phyloP scores from a whole-genome alignment of 2,797 vertebrate species.

The Crypturellus tataupa region DNA sequence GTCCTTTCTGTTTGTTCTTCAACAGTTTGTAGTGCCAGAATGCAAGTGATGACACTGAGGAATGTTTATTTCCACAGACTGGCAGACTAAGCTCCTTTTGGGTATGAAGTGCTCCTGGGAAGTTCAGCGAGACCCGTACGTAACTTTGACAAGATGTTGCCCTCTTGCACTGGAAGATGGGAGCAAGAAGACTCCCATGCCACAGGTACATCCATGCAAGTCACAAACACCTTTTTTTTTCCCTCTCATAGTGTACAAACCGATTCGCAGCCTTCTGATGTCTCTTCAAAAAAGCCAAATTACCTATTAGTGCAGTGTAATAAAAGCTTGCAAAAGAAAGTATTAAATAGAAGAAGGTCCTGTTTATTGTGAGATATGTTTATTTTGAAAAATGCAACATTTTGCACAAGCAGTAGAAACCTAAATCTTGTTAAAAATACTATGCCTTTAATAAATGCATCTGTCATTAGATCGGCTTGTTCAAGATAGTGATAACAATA shows the following conservation, averaged over 20 bases:
- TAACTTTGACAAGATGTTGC: background rate
- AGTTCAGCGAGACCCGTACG: background rate
- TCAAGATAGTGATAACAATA: background rate
- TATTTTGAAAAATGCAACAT: background rate
- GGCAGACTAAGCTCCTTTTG: background rate
- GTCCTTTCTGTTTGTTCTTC: background rate
- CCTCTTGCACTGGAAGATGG: background rate
- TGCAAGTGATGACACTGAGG: background rate
- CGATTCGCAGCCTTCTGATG: background rate
- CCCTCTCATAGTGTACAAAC: background rate
- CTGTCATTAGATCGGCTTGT: background rate
- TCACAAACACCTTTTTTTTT: background rate
- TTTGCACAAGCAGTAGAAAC: background rate
- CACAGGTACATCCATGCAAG: background rate
- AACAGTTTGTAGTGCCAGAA: background rate
- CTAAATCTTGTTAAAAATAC: background rate
- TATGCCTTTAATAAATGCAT: background rate
- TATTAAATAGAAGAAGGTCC: background rate
- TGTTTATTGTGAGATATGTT: background rate
- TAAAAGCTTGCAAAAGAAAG: background rate
- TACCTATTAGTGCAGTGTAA: background rate
- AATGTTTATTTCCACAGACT: background rate
- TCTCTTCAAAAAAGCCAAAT: background rate
- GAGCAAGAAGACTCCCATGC: background rate
- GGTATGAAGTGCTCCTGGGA: background rate